Evolutionary conservation across 1,140 invertebrate genomes (phyloP), one percentile per base, ranked within the genome.

Genomic region (Drosophila nebulosa): DNA sequence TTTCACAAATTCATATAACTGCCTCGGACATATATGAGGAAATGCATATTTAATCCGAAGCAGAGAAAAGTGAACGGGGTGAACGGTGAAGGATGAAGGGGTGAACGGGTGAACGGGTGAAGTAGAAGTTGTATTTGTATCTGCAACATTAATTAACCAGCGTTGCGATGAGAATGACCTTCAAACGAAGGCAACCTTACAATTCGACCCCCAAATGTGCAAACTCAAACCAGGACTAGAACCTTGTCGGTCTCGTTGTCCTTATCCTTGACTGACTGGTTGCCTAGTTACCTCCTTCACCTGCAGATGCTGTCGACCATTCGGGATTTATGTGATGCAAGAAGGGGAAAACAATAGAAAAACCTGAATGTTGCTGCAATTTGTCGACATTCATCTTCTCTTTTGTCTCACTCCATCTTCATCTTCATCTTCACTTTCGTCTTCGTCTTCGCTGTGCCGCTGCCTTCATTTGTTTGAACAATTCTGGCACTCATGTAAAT

Each of bases 1-100:
- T 71, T 68, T 81, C 57, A 86, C 59, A 75, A 86, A 81, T 85
- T 81, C 81, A 85, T 73, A 78, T 80, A 74, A 77, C 67, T 80
- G 74, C 80, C 70, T 77, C 10, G 69, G 42, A 42, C 50, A 32
- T 69, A 58, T 53, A 53, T 65, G 81, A 53, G 42, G 69, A 65
- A 67, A 86, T 85, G 77, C 65, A 85, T 85, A 77, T 74, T 85
- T 85, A 86, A 85, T 85, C 57, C 21, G 53, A 36, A 27, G 27
- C 30, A 32, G 30, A 32, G 30, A 3, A 1, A 12, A 32, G 30
- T 32, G 10, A 32, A 3, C 9, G 30, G 30, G 4, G 10, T 32
- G 10, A n/a, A 24, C 2, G 30, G 30, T 9, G 2, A 10, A 12
- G 30, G 27, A 7, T 3, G 27, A 5, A 6, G 27, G 27, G 21